phyloP scores from a whole-genome alignment of 2,113 vertebrate species.

The Passer domesticus region DNA sequence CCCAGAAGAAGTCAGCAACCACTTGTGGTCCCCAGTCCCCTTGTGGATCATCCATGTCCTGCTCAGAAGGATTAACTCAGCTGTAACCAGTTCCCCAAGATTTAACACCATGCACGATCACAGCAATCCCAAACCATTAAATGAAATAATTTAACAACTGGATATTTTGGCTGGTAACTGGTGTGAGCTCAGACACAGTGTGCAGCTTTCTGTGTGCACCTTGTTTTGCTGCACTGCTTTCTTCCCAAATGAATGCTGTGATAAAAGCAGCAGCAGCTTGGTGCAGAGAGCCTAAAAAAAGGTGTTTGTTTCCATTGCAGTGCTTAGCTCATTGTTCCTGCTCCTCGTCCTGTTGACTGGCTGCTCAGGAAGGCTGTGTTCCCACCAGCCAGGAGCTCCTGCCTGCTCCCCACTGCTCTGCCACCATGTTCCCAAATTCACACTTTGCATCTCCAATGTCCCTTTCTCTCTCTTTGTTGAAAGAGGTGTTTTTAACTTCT shows the following conservation, averaged over 20 bases:
- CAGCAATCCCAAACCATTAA: neutral
- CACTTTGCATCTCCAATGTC: neutral
- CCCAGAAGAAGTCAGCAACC: neutral
- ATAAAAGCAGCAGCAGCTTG: constrained; percentile 22
- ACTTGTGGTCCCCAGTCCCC: neutral
- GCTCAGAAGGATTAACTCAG: neutral
- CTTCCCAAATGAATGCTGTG: constrained; percentile 32
- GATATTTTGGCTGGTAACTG: neutral
- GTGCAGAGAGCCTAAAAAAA: constrained; percentile 29
- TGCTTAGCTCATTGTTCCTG: constrained; percentile 47
- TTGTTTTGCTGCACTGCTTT: neutral
- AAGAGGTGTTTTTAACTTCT: neutral
- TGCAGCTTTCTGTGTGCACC: neutral
- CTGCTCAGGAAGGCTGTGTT: constrained; percentile 17
- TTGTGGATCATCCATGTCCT: neutral
- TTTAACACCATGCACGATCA: neutral
- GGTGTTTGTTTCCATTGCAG: constrained; percentile 26
- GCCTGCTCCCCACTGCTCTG: neutral
- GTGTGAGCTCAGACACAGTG: neutral
- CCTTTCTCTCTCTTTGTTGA: neutral
- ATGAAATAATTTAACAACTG: neutral
- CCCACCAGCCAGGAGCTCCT: neutral
- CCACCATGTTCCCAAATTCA: neutral
- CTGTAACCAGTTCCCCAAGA: neutral
- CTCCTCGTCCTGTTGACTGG: constrained; percentile 53